Evolutionary conservation across 1,140 invertebrate species (phyloP).

Genomic region (Temnothorax nylanderi): DNA sequence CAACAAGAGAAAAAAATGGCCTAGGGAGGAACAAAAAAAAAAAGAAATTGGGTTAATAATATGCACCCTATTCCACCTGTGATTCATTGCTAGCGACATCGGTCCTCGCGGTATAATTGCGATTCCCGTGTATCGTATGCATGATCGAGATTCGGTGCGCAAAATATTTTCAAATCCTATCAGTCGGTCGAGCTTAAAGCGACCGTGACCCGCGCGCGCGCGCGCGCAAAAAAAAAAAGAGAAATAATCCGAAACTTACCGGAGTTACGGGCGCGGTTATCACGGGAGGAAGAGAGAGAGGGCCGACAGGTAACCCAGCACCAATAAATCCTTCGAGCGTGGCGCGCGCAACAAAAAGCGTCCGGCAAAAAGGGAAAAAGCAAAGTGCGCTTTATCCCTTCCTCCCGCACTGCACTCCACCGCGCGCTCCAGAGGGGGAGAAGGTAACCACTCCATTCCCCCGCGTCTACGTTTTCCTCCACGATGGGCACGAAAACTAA

Average conservation of each 20-base stretch:
- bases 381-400: slow-evolving; percentile 44
- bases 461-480: slow-evolving; percentile 8
- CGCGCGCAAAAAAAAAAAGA: slow-evolving; percentile 47
- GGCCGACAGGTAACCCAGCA: slow-evolving; percentile 54
- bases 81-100: slow-evolving; percentile 23
- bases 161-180: slow-evolving; percentile 64
- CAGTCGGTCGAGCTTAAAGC: slow-evolving; percentile 33
- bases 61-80: background rate
- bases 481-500: slow-evolving; percentile 44
- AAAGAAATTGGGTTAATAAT: slow-evolving; percentile 52
- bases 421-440: background rate
- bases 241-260: slow-evolving; percentile 54
- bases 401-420: background rate
- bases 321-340: slow-evolving; percentile 67
- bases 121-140: slow-evolving; percentile 24
- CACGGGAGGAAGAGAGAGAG: slow-evolving; percentile 43
- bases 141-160: slow-evolving; percentile 19
- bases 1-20: background rate
- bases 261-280: slow-evolving; percentile 47
- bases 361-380: slow-evolving; percentile 43
- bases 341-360: slow-evolving; percentile 9
- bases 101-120: slow-evolving; percentile 49
- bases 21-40: background rate
- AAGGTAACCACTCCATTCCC: slow-evolving; percentile 7
- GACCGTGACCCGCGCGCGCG: slow-evolving; percentile 10